phyloP scores from a whole-genome alignment of 1,140 invertebrate species.

The Saxidomus purpurata region DNA sequence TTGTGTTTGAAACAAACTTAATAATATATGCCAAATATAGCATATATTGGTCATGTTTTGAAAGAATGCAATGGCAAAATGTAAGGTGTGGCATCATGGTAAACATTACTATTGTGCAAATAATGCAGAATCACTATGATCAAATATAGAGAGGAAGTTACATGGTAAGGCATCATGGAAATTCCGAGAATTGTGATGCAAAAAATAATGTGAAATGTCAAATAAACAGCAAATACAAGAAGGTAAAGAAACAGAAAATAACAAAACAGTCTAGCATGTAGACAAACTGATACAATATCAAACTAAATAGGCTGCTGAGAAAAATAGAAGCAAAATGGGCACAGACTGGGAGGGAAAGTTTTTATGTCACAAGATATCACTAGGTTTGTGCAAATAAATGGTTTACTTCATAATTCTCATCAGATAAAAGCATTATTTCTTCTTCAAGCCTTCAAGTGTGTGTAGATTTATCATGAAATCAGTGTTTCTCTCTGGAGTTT shows the following conservation, averaged over 20 bases:
- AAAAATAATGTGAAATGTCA: neutral
- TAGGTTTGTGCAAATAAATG: slow-evolving; percentile 40
- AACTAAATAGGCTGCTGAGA: neutral
- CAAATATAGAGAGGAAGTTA: too few relatives aligned
- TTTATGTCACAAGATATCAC: slow-evolving; percentile 18
- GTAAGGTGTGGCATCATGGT: too few relatives aligned
- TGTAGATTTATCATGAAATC: slow-evolving; percentile 40
- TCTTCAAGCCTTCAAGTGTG: slow-evolving; percentile 26
- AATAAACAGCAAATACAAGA: neutral
- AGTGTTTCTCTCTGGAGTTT: slow-evolving; percentile 28
- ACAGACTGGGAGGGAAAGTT: neutral
- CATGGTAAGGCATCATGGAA: too few relatives aligned
- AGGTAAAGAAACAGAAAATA: neutral
- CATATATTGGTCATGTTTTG: too few relatives aligned
- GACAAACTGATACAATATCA: too few relatives aligned
- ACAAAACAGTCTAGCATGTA: too few relatives aligned
- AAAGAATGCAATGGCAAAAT: too few relatives aligned
- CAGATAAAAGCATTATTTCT: slow-evolving; percentile 56
- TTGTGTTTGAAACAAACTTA: too few relatives aligned
- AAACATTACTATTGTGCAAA: too few relatives aligned
- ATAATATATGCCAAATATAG: too few relatives aligned
- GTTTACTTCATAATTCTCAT: slow-evolving; percentile 55
- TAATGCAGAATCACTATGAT: too few relatives aligned
- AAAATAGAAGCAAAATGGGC: neutral
- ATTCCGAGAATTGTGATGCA: too few relatives aligned